Evolutionary conservation across 2,797 vertebrate species (phyloP), one percentile per base, ranked within the genome.

Genomic region (Periparus ater): DNA sequence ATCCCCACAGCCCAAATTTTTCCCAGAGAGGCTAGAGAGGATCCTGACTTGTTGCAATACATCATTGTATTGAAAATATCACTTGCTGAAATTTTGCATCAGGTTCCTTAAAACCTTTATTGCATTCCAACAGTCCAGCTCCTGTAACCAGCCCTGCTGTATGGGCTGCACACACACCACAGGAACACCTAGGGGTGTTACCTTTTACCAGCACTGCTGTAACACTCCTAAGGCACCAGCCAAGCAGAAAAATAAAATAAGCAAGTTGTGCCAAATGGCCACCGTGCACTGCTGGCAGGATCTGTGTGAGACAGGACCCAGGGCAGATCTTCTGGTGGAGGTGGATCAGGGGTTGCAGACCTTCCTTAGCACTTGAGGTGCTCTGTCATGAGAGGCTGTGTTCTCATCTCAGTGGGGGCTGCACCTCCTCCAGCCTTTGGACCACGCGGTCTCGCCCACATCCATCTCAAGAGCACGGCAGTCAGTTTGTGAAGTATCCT

Each of bases 401-500:
- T 71, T 67, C 80, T 70, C 50, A 51, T n/a, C 58, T 61, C 6
- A 0, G 3, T 6, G 14, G 50, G 40, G 22, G 32, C n/a, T 87
- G 60, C 10, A 16, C 47, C 61, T 80, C 48, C 53, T 68, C 66
- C 54, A 23, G 30, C 8, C 21, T 65, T 61, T 45, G 40, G 60
- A 44, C 17, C 45, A 55, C 2, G 4, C 0, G 0, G 40, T 17
- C 36, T 81, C 0, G 0, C 42, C 71, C 0, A 0, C 32, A 47
- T 53, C 67, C 3, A 0, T 53, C 70, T 63, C 61, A 80, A n/a
- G 14, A 77, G 65, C 3, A 2, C 11, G 10, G 42, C 62, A 74
- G 65, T 68, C 73, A 78, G 66, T 44, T 74, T 58, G 34, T 44
- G n/a, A 80, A 85, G 65, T 19, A 55, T 27, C 38, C 55, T 53